Evolutionary conservation across 1,140 invertebrate species (phyloP).

Genomic region (Drosophila auraria): DNA sequence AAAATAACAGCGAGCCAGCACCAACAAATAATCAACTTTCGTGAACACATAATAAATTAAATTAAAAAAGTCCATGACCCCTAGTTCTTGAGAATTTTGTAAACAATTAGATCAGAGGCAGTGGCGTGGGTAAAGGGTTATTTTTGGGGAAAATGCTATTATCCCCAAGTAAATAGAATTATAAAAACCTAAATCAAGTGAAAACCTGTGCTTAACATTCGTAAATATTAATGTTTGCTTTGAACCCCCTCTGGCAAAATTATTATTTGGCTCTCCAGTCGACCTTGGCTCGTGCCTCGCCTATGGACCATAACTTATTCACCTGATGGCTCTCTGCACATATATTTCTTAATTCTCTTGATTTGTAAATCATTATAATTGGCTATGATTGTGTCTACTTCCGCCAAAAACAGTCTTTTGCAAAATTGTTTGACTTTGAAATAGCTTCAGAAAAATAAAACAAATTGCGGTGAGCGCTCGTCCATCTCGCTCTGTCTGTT

Average conservation of each 20-base stretch:
- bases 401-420: conserved; percentile 39
- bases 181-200: neutral
- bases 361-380: conserved; percentile 56
- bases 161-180: neutral
- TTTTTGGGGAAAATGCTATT: neutral
- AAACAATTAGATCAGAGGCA: conserved; percentile 49
- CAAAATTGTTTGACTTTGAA: conserved; percentile 55
- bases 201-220: neutral
- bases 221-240: neutral
- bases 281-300: conserved; percentile 31
- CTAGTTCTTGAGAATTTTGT: conserved; percentile 26
- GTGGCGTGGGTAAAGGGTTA: conserved; percentile 19
- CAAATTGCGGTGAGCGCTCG: neutral
- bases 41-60: conserved; percentile 60
- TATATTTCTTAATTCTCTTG: conserved; percentile 33
- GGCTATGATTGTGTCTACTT: conserved; percentile 48
- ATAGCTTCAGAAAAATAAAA: conserved; percentile 18
- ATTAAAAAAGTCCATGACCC: conserved; percentile 29
- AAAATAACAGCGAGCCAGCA: conserved; percentile 10
- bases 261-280: conserved; percentile 20
- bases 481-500: conserved; percentile 50
- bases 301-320: conserved; percentile 43
- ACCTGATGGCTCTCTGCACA: conserved; percentile 26
- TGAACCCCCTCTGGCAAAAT: neutral
- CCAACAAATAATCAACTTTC: neutral